Conservation (phyloP, 2,113 vertebrate species). For the Pardalotus punctatus region DNA sequence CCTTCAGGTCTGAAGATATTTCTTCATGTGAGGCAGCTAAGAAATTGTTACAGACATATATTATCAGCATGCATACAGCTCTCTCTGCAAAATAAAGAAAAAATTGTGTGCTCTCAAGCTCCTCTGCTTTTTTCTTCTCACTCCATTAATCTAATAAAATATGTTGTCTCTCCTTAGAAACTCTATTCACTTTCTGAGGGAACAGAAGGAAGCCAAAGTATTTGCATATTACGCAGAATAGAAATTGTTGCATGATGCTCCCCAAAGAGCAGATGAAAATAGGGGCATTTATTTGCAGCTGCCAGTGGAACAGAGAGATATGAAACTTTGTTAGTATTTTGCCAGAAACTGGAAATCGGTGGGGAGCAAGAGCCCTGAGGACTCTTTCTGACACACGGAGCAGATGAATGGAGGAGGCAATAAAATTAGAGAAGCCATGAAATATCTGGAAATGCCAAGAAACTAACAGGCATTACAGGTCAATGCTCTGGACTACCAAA, state of each 20-base stretch:
- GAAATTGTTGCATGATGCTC: slow-evolving; percentile 13
- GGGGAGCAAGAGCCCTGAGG: background rate
- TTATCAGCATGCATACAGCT: background rate
- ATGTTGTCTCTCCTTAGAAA: slow-evolving; percentile 28
- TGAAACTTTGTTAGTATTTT: slow-evolving; percentile 10
- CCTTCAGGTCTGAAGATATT: background rate
- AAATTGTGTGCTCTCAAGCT: background rate
- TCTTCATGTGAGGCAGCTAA: background rate
- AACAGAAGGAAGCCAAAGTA: background rate
- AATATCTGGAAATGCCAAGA: background rate
- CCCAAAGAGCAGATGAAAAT: slow-evolving; percentile 38
- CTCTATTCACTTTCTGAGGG: background rate
- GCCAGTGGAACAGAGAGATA: background rate
- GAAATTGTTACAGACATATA: background rate
- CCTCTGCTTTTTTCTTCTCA: background rate
- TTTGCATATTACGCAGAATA: slow-evolving; percentile 52
- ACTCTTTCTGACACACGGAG: background rate
- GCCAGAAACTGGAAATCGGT: background rate
- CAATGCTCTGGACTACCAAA: background rate
- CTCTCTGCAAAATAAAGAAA: background rate
- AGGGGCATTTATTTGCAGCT: slow-evolving; percentile 46
- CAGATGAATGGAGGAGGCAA: background rate
- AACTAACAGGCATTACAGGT: background rate
- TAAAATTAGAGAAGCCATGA: background rate
- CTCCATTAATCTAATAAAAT: slow-evolving; percentile 53